These are phyloP conservation scores for Tridacna gigas DNA, from an alignment of 2,888 invertebrate genomes.

Conservation along the genomic window DNA sequence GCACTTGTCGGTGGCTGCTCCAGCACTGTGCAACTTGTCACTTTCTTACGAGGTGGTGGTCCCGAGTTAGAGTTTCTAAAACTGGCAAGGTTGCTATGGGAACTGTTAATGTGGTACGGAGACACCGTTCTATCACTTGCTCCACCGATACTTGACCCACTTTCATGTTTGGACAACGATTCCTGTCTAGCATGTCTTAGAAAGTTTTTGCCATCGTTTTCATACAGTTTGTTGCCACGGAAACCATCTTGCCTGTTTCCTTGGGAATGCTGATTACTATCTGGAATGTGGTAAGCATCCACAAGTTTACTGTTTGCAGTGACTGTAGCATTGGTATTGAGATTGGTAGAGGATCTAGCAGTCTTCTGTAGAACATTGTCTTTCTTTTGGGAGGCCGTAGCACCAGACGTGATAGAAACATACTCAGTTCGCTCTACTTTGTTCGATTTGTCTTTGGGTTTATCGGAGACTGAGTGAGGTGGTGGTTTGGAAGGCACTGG, in stretches of 20 bases:
- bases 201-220: constrained; percentile 15
- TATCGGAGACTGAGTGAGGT: neutral
- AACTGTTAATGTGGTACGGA: neutral
- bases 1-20: constrained; percentile 48
- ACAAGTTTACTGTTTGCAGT: constrained; percentile 44
- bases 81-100: constrained; percentile 6
- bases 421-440: constrained; percentile 9
- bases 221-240: constrained; percentile 45
- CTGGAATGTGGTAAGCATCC: constrained; percentile 55
- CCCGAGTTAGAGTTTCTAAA: constrained; percentile 8
- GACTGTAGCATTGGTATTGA: constrained; percentile 26
- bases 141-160: neutral
- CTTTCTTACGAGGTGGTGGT: neutral
- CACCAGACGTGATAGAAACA: constrained; percentile 8
- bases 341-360: constrained; percentile 32
- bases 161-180: constrained; percentile 4
- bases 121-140: constrained; percentile 12
- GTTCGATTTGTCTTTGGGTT: neutral
- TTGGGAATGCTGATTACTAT: constrained; percentile 25
- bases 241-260: constrained; percentile 50
- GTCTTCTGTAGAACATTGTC: constrained; percentile 1
- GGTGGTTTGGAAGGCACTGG: neutral
- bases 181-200: constrained; percentile 7
- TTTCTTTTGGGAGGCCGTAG: neutral
- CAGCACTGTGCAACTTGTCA: constrained; percentile 7